These are phyloP conservation scores for Perccottus glenii DNA, from an alignment of 2,113 vertebrate genomes.

Conservation along the genomic window DNA sequence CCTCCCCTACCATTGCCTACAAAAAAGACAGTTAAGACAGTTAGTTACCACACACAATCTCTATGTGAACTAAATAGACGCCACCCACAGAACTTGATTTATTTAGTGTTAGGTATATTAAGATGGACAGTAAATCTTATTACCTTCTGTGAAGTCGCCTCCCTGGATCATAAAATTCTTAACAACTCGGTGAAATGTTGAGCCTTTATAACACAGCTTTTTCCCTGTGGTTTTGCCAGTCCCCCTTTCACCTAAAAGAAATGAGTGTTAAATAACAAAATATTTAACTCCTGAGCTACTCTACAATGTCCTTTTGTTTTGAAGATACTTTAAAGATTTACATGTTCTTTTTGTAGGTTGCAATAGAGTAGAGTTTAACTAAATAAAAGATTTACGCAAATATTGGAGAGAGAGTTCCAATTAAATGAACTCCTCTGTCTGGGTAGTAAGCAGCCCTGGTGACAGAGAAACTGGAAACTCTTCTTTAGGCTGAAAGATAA, in stretches of 20 bases:
- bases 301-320: slow-evolving; percentile 1
- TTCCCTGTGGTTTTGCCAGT: slow-evolving; percentile 94
- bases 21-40: slow-evolving; percentile 5
- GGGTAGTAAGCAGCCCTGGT: too few species aligned
- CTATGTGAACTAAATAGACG: too few species aligned
- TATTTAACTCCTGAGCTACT: background rate
- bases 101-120: background rate
- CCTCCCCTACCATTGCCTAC: slow-evolving; percentile 98
- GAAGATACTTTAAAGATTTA: background rate
- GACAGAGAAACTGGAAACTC: background rate
- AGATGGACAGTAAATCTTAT: background rate
- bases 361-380: too few species aligned
- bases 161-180: slow-evolving; percentile 99
- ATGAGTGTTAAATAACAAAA: slow-evolving; percentile 14
- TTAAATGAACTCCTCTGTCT: too few species aligned
- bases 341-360: too few species aligned
- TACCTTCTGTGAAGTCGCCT: slow-evolving; percentile 99
- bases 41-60: background rate
- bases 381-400: too few species aligned
- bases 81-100: too few species aligned
- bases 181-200: slow-evolving; percentile 97
- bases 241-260: slow-evolving; percentile 89
- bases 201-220: slow-evolving; percentile 97
- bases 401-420: too few species aligned
- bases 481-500: slow-evolving; percentile 13